phyloP scores from a whole-genome alignment of 2,797 vertebrate genomes.

The Menidia menidia region DNA sequence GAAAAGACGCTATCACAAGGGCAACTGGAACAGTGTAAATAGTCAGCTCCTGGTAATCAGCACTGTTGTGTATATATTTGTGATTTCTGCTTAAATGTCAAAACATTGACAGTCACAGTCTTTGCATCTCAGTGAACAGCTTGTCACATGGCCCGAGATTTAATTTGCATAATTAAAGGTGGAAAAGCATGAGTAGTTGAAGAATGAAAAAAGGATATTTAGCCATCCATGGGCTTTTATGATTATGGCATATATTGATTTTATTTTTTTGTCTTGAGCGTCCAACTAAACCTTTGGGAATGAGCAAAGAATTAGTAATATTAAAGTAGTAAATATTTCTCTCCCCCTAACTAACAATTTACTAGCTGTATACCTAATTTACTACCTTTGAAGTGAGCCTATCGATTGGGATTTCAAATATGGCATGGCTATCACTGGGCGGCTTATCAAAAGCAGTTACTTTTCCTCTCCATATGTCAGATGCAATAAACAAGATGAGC shows the following conservation, averaged over 20 bases:
- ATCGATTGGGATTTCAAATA: constrained; percentile 38
- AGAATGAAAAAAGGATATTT: too few species aligned
- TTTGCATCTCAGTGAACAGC: background rate
- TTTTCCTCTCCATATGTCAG: constrained; percentile 27
- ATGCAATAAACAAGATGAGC: constrained; percentile 28
- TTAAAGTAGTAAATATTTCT: too few species aligned
- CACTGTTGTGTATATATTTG: background rate
- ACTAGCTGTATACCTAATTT: constrained; percentile 16
- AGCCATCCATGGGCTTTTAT: too few species aligned
- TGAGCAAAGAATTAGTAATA: constrained; percentile 20
- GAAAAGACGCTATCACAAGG: constrained; percentile 14
- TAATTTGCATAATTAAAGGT: constrained; percentile 22
- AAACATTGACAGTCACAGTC: constrained; percentile 25
- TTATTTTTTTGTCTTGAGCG: constrained; percentile 2
- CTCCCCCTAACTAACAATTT: constrained; percentile 18
- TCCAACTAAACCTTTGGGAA: constrained; percentile 36
- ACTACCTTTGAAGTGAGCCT: constrained; percentile 14
- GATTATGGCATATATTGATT: background rate
- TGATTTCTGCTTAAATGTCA: constrained; percentile 12
- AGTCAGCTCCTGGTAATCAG: background rate
- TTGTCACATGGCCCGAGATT: background rate
- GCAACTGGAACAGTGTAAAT: background rate
- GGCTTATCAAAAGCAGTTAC: constrained; percentile 6
- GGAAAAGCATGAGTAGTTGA: background rate
- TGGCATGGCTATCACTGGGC: constrained; percentile 22